A percentile compares a stretch with the other conserved stretches of the same genome.
Evolutionary conservation across 1,140 invertebrate species (phyloP).

Genomic region (Phenacoccus solenopsis): DNA sequence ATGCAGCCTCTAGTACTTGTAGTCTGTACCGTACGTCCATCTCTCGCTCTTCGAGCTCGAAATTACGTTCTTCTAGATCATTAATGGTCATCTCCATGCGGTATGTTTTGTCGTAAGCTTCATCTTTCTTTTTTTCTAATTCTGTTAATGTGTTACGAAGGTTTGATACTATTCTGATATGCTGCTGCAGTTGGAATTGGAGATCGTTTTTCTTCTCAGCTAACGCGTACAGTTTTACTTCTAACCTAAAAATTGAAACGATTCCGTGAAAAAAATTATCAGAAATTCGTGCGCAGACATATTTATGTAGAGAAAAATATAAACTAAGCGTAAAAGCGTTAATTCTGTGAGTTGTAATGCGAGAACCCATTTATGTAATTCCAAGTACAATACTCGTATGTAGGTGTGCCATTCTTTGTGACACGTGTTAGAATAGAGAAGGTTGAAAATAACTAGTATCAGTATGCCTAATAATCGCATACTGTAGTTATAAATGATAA

Average conservation of each 20-base stretch:
- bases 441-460: no score
- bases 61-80: conserved; percentile 43
- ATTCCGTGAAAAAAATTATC: not conserved
- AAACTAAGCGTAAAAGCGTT: no score
- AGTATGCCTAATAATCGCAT: no score
- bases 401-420: no score
- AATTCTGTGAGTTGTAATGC: no score
- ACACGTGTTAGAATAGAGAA: no score
- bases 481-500: no score
- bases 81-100: conserved; percentile 27
- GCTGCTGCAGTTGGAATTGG: conserved; percentile 26
- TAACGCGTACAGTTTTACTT: conserved; percentile 26
- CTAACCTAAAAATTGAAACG: conserved; percentile 27
- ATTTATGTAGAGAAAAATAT: no score
- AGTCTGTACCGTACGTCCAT: conserved; percentile 43
- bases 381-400: no score
- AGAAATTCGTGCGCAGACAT: no score
- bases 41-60: conserved; percentile 42
- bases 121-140: conserved; percentile 26
- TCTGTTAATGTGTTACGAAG: conserved; percentile 23
- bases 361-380: no score
- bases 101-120: conserved; percentile 24
- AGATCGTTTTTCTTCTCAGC: conserved; percentile 28
- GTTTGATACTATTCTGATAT: conserved; percentile 23
- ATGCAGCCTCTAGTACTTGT: conserved; percentile 45